Base-by-base conservation (phyloP, 2,113 vertebrate genomes). In the Gulo gulo region DNA sequence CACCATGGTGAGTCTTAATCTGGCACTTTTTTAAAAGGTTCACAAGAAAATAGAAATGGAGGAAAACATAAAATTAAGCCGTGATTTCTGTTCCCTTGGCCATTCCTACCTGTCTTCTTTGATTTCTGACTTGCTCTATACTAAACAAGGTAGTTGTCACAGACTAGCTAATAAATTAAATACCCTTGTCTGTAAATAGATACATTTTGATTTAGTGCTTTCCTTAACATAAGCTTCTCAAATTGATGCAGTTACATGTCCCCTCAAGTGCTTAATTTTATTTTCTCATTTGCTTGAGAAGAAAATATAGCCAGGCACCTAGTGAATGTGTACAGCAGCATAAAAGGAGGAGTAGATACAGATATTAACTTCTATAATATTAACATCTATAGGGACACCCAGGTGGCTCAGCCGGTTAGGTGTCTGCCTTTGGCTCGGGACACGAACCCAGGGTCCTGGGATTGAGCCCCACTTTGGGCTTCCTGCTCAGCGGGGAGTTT, bases 201-300 rank as follows among this genome's bases (percentile, higher is more conserved):
- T 39, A 39, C 94, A 69, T 96, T 98, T 98, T 88, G 90, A 91
- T 95, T 98, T 94, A 93, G 55, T 96, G 92, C 45, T 52, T 63
- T 85, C 74, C 78, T 97, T 94, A 80, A 52, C 88, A 82, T 93
- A 85, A 85, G 93, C 45, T 96, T 95, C 92, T 96, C 82, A 98
- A 98, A 96, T 96, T 65, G 92, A 94, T 94, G 6, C 34, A 73
- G 45, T 65, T 95, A 55, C 55, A 4, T 73, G 93, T 1, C 97
- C 91, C 42, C 34, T 92, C 31, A 90, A 96, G 29, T 92, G 92
- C 82, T 98, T 96, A 69, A 36, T 97, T 88, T 87, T 88, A 50
- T 57, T 94, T 94, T 98, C 97, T 90, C 73, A 79, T 89, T 94
- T 31, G 1, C 8, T 98, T 97, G 16, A 24, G 45, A 89, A 52